phyloP scores from a whole-genome alignment of 2,113 vertebrate genomes.

The Haemorhous mexicanus region DNA sequence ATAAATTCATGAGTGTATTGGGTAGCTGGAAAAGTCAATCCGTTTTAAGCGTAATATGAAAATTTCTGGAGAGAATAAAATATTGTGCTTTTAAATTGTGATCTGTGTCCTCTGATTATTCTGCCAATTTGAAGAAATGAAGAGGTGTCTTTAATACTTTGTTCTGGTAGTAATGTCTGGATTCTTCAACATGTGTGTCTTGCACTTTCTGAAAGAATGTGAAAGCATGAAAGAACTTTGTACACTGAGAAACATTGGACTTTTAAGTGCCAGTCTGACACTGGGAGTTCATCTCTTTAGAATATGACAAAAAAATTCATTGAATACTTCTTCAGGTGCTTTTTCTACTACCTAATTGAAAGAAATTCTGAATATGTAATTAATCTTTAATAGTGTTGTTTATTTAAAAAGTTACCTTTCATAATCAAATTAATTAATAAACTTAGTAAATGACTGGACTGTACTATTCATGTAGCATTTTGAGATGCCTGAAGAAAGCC shows the following conservation, averaged over 20 bases:
- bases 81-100: background rate
- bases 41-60: background rate
- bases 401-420: background rate
- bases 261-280: background rate
- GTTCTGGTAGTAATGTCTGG: background rate
- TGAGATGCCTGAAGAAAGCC: background rate
- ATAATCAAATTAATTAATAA: background rate
- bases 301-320: background rate
- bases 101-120: background rate
- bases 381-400: background rate
- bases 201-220: background rate
- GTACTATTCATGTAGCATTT: background rate
- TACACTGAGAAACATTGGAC: background rate
- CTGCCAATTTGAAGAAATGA: background rate
- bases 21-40: background rate
- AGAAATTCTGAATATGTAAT: background rate
- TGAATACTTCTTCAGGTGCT: background rate
- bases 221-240: background rate
- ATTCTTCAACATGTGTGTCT: background rate
- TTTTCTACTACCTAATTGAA: background rate
- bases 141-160: background rate
- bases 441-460: background rate
- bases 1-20: background rate
- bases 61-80: conserved; percentile 17
- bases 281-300: background rate